Percentiles rank a stretch among this genome's conserved stretches.
Evolutionary conservation across 2,113 vertebrate genomes (phyloP).

Genomic region (Columba livia): DNA sequence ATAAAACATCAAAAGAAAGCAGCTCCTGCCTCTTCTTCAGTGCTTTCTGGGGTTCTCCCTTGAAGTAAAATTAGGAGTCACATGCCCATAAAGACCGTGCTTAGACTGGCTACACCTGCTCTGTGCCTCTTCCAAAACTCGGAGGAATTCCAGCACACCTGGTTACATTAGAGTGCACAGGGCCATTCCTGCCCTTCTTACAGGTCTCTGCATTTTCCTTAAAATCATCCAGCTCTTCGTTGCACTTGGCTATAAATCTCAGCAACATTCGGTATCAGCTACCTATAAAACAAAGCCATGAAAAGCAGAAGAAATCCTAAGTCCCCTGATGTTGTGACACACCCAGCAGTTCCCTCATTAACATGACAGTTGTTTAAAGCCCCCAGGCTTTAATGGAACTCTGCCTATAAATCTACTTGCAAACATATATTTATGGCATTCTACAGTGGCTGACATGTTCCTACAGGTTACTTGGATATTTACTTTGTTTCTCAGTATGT

Average conservation of each 20-base stretch:
- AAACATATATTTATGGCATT: background rate
- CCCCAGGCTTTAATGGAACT: background rate
- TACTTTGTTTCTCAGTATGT: background rate
- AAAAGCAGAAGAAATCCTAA: background rate
- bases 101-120: constrained; percentile 5
- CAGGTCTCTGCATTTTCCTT: background rate
- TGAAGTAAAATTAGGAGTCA: background rate
- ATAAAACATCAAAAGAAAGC: background rate
- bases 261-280: background rate
- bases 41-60: background rate
- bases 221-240: background rate
- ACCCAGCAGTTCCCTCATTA: background rate
- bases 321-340: background rate
- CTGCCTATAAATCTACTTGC: background rate
- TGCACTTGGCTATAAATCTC: background rate
- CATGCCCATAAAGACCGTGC: background rate
- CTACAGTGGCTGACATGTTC: background rate
- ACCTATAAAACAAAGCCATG: background rate
- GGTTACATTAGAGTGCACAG: background rate
- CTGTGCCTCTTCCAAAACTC: background rate
- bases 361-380: background rate
- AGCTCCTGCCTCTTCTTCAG: background rate
- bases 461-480: constrained; percentile 15
- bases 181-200: background rate
- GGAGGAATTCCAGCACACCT: background rate